A percentile compares a stretch with the other conserved stretches of the same genome.
These are phyloP conservation scores for Drosophila neonasuta DNA, from an alignment of 2,888 invertebrate species.

Conservation along the genomic window DNA sequence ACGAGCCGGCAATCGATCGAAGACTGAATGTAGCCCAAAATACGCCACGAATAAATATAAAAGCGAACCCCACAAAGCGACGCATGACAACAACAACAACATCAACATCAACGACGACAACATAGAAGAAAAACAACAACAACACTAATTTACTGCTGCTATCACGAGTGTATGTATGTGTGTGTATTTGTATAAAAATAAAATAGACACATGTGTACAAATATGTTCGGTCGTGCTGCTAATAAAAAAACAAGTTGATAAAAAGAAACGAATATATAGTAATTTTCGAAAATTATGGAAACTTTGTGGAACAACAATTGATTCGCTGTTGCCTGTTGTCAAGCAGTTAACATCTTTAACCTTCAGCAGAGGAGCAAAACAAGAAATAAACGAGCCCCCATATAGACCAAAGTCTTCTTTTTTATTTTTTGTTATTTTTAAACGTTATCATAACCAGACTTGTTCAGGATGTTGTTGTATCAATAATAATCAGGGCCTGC, in stretches of 20 bases:
- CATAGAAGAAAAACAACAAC: conserved; percentile 35
- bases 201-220: conserved; percentile 60
- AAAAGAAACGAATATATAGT: conserved; percentile 34
- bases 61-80: conserved; percentile 18
- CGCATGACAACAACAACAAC: conserved; percentile 52
- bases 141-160: conserved; percentile 49
- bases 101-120: conserved; percentile 38
- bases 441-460: conserved; percentile 39
- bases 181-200: conserved; percentile 58
- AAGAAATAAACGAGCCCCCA: conserved; percentile 45
- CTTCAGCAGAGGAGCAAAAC: conserved; percentile 38
- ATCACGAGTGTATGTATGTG: conserved; percentile 45
- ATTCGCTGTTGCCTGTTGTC: conserved; percentile 28
- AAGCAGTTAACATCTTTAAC: conserved; percentile 35
- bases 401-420: conserved; percentile 24
- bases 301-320: conserved; percentile 17
- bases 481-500: conserved; percentile 43
- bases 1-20: conserved; percentile 64
- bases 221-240: conserved; percentile 18
- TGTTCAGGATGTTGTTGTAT: conserved; percentile 42
- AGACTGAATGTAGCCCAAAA: conserved; percentile 55
- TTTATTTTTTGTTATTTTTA: neutral
- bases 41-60: conserved; percentile 47
- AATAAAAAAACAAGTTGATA: conserved; percentile 61
- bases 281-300: conserved; percentile 46